A percentile compares a stretch with the other conserved stretches of the same genome.
Evolutionary conservation across 2,888 invertebrate species (phyloP).

Genomic region (Aleiodes testaceus): DNA sequence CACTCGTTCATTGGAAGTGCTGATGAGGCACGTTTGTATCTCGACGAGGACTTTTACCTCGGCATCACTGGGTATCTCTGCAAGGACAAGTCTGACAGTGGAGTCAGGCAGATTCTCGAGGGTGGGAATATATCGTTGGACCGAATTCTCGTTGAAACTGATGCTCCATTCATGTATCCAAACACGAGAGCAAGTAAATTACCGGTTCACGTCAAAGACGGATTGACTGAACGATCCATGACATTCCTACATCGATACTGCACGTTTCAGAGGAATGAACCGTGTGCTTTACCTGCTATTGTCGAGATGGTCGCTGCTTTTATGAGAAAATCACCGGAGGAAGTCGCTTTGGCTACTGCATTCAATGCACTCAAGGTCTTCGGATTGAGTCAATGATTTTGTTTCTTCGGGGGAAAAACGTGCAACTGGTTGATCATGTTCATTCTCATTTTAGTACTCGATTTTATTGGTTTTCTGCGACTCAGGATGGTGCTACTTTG

Average conservation of each 20-base stretch:
- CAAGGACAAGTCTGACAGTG: constrained; percentile 94
- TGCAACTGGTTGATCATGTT: no score
- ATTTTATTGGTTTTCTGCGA: no score
- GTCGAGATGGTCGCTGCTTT: constrained; percentile 96
- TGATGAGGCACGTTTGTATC: constrained; percentile 87
- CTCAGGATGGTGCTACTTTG: no score
- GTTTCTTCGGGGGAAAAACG: neutral
- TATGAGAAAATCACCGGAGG: constrained; percentile 88
- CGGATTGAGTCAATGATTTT: constrained; percentile 84
- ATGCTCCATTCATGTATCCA: constrained; percentile 97
- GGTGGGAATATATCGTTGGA: constrained; percentile 88
- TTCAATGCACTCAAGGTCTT: constrained; percentile 94
- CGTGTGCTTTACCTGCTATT: constrained; percentile 92
- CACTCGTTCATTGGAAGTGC: constrained; percentile 94
- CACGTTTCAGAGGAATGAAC: constrained; percentile 97
- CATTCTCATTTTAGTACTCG: no score
- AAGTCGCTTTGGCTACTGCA: constrained; percentile 91
- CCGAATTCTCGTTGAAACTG: constrained; percentile 90
- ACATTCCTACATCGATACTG: constrained; percentile 91
- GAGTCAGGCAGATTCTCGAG: constrained; percentile 87
- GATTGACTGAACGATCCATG: constrained; percentile 88
- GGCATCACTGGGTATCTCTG: constrained; percentile 90
- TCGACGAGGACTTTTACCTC: constrained; percentile 89
- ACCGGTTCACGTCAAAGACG: constrained; percentile 89
- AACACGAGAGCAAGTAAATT: constrained; percentile 94